Evolutionary conservation across 1,140 invertebrate species (phyloP).

Genomic region (Oreohelix idahoensis): DNA sequence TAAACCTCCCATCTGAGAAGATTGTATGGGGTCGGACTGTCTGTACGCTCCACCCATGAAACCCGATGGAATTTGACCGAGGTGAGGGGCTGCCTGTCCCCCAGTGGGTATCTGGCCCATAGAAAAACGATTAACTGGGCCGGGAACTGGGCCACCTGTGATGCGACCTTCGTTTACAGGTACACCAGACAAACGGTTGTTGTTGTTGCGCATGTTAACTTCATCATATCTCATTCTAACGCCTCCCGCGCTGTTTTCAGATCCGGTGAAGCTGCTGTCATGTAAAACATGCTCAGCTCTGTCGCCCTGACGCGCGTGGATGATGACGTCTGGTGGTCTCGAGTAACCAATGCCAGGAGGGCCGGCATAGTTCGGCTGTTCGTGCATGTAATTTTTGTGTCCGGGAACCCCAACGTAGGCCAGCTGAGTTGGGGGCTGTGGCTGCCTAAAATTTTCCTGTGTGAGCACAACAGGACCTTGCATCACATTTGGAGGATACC

Average conservation of each 20-base stretch:
- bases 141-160: background rate
- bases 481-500: background rate
- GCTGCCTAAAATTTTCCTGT: slow-evolving; percentile 17
- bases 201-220: background rate
- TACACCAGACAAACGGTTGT: background rate
- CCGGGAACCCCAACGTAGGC: background rate
- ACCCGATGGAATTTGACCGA: background rate
- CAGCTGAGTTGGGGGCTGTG: background rate
- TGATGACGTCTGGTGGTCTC: background rate
- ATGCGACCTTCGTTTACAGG: slow-evolving; percentile 19
- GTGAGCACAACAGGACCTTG: slow-evolving; percentile 15
- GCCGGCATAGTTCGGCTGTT: background rate
- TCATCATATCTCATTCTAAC: background rate
- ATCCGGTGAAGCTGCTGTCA: slow-evolving; percentile 17
- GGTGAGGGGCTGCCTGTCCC: background rate
- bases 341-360: background rate
- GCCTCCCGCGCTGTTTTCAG: background rate
- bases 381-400: background rate
- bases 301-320: slow-evolving; percentile 31
- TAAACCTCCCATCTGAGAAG: background rate
- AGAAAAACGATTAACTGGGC: background rate
- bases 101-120: background rate
- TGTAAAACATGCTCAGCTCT: slow-evolving; percentile 7
- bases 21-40: slow-evolving; percentile 11
- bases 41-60: background rate